A percentile compares a stretch with the other conserved stretches of the same genome.
Evolutionary conservation across 1,140 invertebrate genomes (phyloP).

Genomic region (Neodiprion pinetum): DNA sequence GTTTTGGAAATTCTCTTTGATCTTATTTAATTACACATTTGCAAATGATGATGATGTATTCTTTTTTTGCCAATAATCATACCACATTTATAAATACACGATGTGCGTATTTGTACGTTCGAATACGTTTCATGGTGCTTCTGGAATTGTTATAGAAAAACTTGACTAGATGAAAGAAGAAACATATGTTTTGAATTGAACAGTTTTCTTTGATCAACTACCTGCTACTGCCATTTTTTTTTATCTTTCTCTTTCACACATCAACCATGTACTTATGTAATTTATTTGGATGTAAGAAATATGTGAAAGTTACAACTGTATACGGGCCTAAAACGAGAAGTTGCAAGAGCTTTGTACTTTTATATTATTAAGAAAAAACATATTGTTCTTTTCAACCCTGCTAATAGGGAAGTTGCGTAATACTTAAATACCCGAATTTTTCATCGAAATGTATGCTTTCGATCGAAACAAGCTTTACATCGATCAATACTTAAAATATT

Average conservation of each 20-base stretch:
- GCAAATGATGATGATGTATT: background rate
- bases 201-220: background rate
- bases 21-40: background rate
- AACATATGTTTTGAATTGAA: too few relatives aligned
- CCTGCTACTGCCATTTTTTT: background rate
- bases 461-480: too few relatives aligned
- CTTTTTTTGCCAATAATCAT: background rate
- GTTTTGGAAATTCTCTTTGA: too few relatives aligned
- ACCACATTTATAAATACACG: background rate
- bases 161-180: too few relatives aligned
- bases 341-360: conserved; percentile 5
- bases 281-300: conserved; percentile 5
- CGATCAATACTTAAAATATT: too few relatives aligned
- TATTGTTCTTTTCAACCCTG: background rate
- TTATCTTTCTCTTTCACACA: background rate
- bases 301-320: background rate
- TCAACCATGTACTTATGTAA: background rate
- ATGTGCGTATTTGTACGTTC: background rate
- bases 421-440: too few relatives aligned
- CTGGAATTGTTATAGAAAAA: background rate
- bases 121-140: background rate
- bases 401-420: too few relatives aligned
- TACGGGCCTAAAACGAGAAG: conserved; percentile 5
- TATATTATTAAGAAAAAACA: background rate
- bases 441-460: too few relatives aligned